Evolutionary conservation across 2,797 vertebrate species (phyloP).

Genomic region (Poecilia gillii): DNA sequence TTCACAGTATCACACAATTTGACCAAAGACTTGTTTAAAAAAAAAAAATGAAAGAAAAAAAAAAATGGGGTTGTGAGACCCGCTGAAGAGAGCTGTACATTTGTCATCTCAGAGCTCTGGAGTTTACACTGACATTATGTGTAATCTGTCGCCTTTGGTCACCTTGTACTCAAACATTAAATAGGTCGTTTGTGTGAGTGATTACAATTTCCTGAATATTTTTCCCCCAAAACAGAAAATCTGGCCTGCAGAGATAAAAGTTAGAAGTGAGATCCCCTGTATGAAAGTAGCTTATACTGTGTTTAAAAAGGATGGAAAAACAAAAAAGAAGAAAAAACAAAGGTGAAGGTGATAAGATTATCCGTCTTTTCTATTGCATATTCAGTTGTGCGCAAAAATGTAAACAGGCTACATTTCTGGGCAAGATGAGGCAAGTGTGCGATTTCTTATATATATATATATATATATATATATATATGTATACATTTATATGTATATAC

Average conservation of each 20-base stretch:
- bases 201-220: constrained; percentile 51
- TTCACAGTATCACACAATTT: constrained; percentile 80
- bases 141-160: constrained; percentile 73
- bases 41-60: constrained; percentile 42
- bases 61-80: not conserved
- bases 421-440: constrained; percentile 72
- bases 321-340: constrained; percentile 11
- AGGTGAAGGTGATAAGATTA: constrained; percentile 54
- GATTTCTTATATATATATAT: constrained; percentile 33
- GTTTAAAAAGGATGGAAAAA: constrained; percentile 34
- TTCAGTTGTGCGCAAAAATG: constrained; percentile 67
- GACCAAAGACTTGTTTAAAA: constrained; percentile 62
- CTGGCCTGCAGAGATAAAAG: constrained; percentile 72
- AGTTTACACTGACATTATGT: constrained; percentile 44
- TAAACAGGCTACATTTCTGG: constrained; percentile 65
- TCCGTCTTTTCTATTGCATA: constrained; percentile 77
- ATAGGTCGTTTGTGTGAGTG: constrained; percentile 49
- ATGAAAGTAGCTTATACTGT: constrained; percentile 73
- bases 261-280: constrained; percentile 58
- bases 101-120: constrained; percentile 52
- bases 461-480: constrained; percentile 15
- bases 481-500: constrained; percentile 14
- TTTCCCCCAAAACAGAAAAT: constrained; percentile 64
- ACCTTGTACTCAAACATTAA: constrained; percentile 67
- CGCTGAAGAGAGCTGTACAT: constrained; percentile 59